A percentile compares a stretch with the other conserved stretches of the same genome.
phyloP scores from a whole-genome alignment of 2,797 vertebrate species.

The Meriones psammophilus region DNA sequence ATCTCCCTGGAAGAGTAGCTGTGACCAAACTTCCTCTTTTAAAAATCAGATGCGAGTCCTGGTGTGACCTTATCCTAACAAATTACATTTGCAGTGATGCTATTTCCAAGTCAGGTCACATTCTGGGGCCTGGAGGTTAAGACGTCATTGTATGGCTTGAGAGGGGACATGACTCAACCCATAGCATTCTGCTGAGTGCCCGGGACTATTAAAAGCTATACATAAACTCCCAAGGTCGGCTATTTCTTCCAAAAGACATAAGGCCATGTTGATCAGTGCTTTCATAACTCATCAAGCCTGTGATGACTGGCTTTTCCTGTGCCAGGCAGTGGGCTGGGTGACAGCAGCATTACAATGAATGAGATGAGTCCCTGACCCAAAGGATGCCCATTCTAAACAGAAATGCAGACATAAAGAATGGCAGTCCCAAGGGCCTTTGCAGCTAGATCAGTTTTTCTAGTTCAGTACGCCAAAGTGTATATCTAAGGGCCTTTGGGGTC shows the following conservation, averaged over 20 bases:
- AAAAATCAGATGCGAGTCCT: background rate
- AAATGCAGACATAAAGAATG: background rate
- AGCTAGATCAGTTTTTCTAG: conserved; percentile 44
- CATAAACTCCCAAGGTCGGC: background rate
- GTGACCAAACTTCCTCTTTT: background rate
- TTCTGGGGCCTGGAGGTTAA: background rate
- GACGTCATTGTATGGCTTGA: background rate
- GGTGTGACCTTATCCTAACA: background rate
- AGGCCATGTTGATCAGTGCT: background rate
- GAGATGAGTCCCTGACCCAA: background rate
- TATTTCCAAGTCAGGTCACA: background rate
- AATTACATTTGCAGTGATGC: background rate
- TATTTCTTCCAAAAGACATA: background rate
- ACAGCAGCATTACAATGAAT: background rate
- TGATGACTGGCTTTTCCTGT: background rate
- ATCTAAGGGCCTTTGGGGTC: conserved; percentile 45
- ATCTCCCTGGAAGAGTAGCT: background rate
- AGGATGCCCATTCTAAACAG: background rate
- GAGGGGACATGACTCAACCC: background rate
- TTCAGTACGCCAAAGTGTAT: background rate
- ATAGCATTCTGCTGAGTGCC: background rate
- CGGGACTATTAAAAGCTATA: background rate
- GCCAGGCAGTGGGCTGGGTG: background rate
- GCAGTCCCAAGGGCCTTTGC: background rate
- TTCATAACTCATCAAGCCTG: background rate